Evolutionary conservation across 2,113 vertebrate genomes (phyloP), one percentile per base, ranked within the genome.

Genomic region (Periophthalmus modestus): DNA sequence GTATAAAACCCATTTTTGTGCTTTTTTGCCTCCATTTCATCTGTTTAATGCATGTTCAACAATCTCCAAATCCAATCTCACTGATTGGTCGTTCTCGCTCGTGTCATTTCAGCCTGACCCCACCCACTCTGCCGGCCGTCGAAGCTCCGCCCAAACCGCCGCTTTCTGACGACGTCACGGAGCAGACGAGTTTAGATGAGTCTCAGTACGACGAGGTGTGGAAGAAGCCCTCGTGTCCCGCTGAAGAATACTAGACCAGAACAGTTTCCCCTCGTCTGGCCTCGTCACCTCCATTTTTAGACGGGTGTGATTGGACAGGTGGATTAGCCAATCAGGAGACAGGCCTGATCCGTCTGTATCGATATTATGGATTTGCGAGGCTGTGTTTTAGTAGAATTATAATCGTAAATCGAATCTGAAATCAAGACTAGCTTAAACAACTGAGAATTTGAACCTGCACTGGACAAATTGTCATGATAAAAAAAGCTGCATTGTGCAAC

Each of bases 111-210:
- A 65, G 62, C 34, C 3, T 19, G 62, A 39, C 62, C 21, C 62
- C 19, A 34, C 62, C 62, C 62, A n/a, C 62, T 21, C 18, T 39
- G 62, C 62, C 62, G 5, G 7, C 34, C 62, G 62, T 65, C 2
- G 62, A 39, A 39, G 62, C 62, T 36, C 62, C 62, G 34, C 62
- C 62, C 62, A 65, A 39, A 6, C 62, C 62, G 18, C 34, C 62
- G 39, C 34, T 65, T 43, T 39, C 62, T 18, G 62, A 65, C 0
- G 34, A 9, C 19, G 36, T 12, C 7, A 5, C 2, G 19, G 33
- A 65, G 62, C 34, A 12, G 33, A 9, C 62, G 28, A 34, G 18
- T 11, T 12, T 13, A 10, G 34, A 65, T 11, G 62, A 65, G 34
- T 21, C 15, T 15, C 34, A 21, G 19, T 65, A 65, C 34, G 62